These are phyloP conservation scores for Gila robusta DNA, from an alignment of 2,797 vertebrate species.

Conservation along the genomic window DNA sequence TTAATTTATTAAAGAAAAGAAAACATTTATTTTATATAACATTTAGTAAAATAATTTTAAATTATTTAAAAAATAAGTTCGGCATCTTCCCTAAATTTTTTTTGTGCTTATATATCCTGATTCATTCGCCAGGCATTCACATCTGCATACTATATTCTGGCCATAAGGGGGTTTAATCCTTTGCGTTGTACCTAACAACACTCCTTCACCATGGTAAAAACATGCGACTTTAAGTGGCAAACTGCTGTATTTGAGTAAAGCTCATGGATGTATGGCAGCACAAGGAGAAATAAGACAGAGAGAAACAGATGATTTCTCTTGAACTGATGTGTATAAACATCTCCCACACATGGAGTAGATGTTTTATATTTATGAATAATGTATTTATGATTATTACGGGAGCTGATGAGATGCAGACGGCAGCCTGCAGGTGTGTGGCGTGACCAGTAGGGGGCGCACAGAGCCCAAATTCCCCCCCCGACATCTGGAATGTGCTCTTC, in stretches of 20 bases:
- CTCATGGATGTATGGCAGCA: not conserved
- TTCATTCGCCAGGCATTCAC: no score
- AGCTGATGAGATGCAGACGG: conserved; percentile 20
- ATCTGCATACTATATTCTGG: not conserved
- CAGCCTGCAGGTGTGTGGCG: conserved; percentile 75
- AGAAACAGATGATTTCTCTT: conserved; percentile 14
- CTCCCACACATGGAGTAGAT: not conserved
- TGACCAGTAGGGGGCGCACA: conserved; percentile 82
- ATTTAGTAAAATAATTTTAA: not conserved
- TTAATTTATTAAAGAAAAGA: not conserved
- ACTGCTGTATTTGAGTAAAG: not conserved
- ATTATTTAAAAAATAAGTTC: not conserved
- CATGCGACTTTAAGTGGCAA: not conserved
- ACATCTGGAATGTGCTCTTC: conserved; percentile 67
- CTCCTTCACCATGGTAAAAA: not conserved
- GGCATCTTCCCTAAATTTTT: not conserved
- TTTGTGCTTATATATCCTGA: not conserved
- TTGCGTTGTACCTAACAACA: not conserved
- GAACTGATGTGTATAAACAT: not conserved
- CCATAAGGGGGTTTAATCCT: not conserved
- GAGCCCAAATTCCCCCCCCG: conserved; percentile 71
- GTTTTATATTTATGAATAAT: conserved; percentile 12
- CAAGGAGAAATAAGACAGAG: not conserved
- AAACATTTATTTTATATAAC: not conserved
- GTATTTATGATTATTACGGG: not conserved